These are phyloP conservation scores for Bactericera cockerelli DNA, from an alignment of 1,140 invertebrate genomes.

Conservation along the genomic window DNA sequence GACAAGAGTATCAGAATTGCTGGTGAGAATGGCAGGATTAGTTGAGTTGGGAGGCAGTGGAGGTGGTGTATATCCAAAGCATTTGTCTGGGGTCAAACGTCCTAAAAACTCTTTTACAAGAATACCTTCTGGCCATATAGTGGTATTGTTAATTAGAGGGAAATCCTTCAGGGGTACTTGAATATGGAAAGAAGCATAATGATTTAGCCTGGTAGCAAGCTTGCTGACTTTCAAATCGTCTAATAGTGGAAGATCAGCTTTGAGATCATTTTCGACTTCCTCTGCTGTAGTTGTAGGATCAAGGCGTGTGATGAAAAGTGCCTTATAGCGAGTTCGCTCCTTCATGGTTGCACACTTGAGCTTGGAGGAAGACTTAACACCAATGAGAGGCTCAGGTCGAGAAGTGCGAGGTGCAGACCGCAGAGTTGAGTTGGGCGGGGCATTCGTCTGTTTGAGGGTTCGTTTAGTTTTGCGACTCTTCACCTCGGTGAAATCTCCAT, in stretches of 20 bases:
- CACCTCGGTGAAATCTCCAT: background rate
- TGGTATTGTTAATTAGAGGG: background rate
- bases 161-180: background rate
- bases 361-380: background rate
- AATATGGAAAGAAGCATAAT: background rate
- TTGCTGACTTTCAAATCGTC: background rate
- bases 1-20: too few species aligned
- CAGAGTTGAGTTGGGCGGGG: background rate
- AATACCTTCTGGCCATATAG: background rate
- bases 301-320: background rate
- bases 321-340: background rate
- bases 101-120: background rate
- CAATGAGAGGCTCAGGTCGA: background rate
- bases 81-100: background rate
- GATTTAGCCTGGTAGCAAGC: background rate
- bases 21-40: too few species aligned
- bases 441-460: background rate
- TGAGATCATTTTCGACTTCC: background rate
- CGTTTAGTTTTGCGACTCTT: background rate
- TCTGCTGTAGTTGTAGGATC: background rate
- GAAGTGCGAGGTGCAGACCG: background rate
- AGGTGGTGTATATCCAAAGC: background rate
- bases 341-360: background rate
- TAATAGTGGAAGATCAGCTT: background rate
- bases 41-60: too few species aligned